phyloP scores from a whole-genome alignment of 2,888 invertebrate genomes.

The Hydrotaea cyrtoneurina region DNA sequence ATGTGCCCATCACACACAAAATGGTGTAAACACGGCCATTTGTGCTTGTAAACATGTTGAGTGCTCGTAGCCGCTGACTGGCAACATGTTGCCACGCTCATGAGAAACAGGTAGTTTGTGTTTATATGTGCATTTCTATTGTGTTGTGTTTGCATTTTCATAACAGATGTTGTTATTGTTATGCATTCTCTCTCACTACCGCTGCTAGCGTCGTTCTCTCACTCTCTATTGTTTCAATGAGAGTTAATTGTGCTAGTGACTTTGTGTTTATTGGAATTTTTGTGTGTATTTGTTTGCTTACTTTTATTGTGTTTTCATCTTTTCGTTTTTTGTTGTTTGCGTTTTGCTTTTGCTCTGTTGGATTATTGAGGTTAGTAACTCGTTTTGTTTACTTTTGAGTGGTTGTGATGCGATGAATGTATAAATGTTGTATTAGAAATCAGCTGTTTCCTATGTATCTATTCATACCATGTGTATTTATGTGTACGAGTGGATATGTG shows the following conservation, averaged over 20 bases:
- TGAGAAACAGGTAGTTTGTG: conserved; percentile 21
- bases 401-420: not conserved
- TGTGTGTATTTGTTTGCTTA: conserved; percentile 1
- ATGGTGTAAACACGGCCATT: conserved; percentile 8
- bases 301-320: not conserved
- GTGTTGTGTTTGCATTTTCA: conserved; percentile 1
- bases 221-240: not conserved
- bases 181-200: not conserved
- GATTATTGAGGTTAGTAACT: conserved; percentile 50
- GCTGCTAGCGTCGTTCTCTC: not conserved
- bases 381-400: conserved; percentile 36
- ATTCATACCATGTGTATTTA: not conserved
- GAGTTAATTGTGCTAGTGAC: conserved; percentile 24
- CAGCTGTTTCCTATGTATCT: conserved; percentile 44
- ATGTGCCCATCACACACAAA: no score
- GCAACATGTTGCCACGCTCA: not conserved
- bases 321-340: conserved; percentile 9
- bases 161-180: conserved; percentile 9
- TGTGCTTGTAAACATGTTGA: not conserved
- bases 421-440: conserved; percentile 38
- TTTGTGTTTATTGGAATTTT: conserved; percentile 50
- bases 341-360: not conserved
- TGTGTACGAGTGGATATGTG: not conserved
- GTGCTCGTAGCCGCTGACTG: not conserved
- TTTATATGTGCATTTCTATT: not conserved